Evolutionary conservation across 1,140 invertebrate species (phyloP).

Genomic region (Lethrus apterus): DNA sequence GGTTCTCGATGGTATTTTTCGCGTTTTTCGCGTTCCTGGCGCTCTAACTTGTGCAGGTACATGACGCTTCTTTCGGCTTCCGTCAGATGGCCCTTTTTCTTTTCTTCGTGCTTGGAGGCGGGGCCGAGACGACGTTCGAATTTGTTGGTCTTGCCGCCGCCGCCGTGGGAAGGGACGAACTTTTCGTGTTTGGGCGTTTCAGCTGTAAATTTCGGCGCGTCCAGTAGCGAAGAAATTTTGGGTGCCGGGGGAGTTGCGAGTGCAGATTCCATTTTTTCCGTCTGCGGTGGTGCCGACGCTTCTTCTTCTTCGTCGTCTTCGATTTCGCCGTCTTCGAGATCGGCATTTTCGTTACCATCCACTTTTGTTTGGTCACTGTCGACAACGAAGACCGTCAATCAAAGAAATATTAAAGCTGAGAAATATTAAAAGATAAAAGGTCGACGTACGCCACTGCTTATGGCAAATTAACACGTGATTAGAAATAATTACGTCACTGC

Average conservation of each 20-base stretch:
- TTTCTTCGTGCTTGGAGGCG: constrained; percentile 1
- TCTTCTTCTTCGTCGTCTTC: constrained; percentile 53
- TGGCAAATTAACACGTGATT: too few relatives aligned
- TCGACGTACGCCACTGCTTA: too few relatives aligned
- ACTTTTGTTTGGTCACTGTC: not conserved
- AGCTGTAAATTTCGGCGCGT: not conserved
- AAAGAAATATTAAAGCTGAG: too few relatives aligned
- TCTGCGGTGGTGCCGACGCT: constrained; percentile 23
- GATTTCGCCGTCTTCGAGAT: constrained; percentile 55
- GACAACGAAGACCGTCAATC: not conserved
- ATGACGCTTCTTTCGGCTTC: constrained; percentile 39
- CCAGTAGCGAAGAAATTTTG: not conserved
- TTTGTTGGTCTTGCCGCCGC: constrained; percentile 20
- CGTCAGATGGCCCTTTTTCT: constrained; percentile 34
- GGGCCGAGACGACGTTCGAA: constrained; percentile 22
- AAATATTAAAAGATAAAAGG: too few relatives aligned
- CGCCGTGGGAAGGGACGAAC: constrained; percentile 16
- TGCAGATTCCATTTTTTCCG: constrained; percentile 22
- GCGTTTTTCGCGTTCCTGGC: constrained; percentile 32
- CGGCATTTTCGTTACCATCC: constrained; percentile 38
- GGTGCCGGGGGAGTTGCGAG: constrained; percentile 14
- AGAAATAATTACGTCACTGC: too few relatives aligned
- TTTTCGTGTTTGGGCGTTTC: constrained; percentile 29
- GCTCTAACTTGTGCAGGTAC: constrained; percentile 36
- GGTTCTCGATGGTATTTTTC: constrained; percentile 32